Base-by-base conservation (phyloP, 1,140 invertebrate genomes). In the Drosophila burlai region DNA sequence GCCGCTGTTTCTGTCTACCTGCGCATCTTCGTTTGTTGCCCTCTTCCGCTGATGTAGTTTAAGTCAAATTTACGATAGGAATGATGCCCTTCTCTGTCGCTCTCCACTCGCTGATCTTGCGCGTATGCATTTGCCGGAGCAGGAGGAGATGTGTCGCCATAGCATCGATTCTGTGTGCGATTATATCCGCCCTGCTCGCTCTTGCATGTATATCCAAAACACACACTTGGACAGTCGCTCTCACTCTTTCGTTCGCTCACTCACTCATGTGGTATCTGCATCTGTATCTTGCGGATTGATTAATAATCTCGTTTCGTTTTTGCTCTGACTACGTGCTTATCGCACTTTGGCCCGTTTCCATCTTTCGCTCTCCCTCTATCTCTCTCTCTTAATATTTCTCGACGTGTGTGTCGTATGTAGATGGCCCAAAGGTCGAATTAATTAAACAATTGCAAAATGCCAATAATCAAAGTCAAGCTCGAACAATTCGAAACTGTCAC, bases 281-380 rank as follows among this genome's bases (percentile, higher is more conserved):
- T 87, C 84, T 84, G 69, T 90, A 83, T 90, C 84, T 90, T 89
- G 72, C 74, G 87, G 84, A 89, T 89, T 89, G 84, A 89, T 89
- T 89, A 89, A 89, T 89, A 89, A 89, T 89, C 84, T 89, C 85
- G 84, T 89, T 89, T 90, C 63, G 49, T 82, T 79, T 78, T 77
- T 77, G 59, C 83, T 76, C 49, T 57, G 83, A 66, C 80, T 87
- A 89, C 84, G 84, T 90, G 84, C 85, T 89, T 89, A 89, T 89
- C 84, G 74, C 81, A 90, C 77, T 90, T 89, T 89, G 80, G 59
- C 66, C 66, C 57, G 54, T 72, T 90, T 89, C 77, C 76, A 89
- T 89, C 84, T 84, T 89, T 89, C 84, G 66, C 66, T 61, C 59
- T 76, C 52, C 62, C 52, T 55, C 64, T 49, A 58, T 63, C 63